Evolutionary conservation across 2,888 invertebrate genomes (phyloP), one percentile per base, ranked within the genome.

Genomic region (Dasypolia templi): DNA sequence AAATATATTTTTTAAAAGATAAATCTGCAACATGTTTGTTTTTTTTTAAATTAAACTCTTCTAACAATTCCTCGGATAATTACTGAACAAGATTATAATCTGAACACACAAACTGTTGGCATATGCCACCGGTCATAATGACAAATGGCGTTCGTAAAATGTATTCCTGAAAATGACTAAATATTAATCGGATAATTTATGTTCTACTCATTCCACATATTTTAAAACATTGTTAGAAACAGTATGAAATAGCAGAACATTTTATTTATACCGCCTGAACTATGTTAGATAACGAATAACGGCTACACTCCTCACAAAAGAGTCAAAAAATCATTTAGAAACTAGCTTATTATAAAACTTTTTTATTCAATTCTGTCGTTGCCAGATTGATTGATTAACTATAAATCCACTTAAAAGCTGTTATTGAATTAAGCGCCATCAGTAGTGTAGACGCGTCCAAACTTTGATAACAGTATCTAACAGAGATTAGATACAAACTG

Each of bases 181-280:
- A 67, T 53, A 70, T 77, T 66, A 67, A 71, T 77, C 58, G 55
- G 12, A 55, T 68, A 55, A 79, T 68, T 80, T 81, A 81, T 81
- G 68, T 55, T 64, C 46, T 7, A 19, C 73, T 46, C 73, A 56
- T n/a, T 61, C 22, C 51, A 62, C 51, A 56, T 56, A 32, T 49
- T 79, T 39, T 53, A 32, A 12, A 42, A 46, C 62, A 65, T 42
- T 53, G 58, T 80, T 44, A 14, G 51, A 66, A 53, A 61, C 32
- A n/a, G 35, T 14, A 51, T 39, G 12, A 51, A 49, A 56, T 75
- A 46, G 22, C 3, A n/a, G 11, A 29, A 39, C 17, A 2, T 29
- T 26, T 62, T n/a, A 46, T 49, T 32, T 56, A 7, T 74, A 19
- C 12, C 6, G 12, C 46, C 39, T 42, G 26, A 55, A 55, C 19